phyloP scores from a whole-genome alignment of 64 coral and sea anemone species.

The Platygyra sinensis region DNA sequence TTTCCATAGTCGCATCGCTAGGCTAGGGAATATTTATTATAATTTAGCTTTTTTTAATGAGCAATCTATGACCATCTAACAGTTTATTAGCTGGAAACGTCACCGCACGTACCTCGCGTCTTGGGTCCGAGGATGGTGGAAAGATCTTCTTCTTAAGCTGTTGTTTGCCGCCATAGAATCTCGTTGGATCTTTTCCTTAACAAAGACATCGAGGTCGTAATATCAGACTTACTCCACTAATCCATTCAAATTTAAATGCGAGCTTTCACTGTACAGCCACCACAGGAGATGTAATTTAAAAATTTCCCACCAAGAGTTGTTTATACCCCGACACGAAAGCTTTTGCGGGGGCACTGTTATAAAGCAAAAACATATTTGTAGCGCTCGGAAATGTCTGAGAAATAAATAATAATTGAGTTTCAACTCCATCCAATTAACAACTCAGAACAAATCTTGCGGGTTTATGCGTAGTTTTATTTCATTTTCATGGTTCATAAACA shows the following conservation, averaged over 20 bases:
- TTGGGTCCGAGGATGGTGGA: neutral
- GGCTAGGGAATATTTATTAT: neutral
- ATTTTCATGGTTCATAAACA: neutral
- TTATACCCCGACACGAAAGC: neutral
- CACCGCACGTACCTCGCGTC: neutral
- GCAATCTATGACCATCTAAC: neutral
- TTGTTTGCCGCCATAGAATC: no score
- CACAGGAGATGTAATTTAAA: neutral
- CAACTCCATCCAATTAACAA: neutral
- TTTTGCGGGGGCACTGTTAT: neutral
- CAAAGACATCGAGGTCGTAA: no score
- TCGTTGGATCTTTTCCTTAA: neutral
- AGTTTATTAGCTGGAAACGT: neutral
- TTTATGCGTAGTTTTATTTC: neutral
- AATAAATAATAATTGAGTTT: neutral
- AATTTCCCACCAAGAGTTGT: neutral
- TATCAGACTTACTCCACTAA: neutral
- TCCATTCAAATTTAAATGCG: neutral
- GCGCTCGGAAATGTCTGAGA: neutral
- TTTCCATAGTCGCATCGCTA: neutral
- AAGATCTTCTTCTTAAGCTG: neutral
- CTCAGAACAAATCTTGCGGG: neutral
- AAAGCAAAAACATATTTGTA: neutral
- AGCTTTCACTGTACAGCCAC: neutral
- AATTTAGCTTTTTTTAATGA: neutral